A percentile compares a stretch with the other conserved stretches of the same genome.
phyloP scores from a whole-genome alignment of 2,113 vertebrate genomes.

The Bujurquina vittata region DNA sequence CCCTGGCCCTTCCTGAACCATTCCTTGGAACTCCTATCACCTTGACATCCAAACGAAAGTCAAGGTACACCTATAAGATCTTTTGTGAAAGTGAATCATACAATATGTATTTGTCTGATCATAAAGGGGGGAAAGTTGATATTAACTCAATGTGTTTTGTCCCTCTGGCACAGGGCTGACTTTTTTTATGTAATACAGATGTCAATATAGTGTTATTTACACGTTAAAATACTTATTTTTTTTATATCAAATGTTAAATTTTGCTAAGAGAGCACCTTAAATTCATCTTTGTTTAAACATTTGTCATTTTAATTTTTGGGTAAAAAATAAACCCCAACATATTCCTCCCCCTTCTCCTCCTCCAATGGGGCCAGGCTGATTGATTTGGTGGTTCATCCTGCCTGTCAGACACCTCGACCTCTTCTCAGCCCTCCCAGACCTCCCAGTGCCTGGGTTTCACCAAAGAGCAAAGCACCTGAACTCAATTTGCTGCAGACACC shows the following conservation, averaged over 20 bases:
- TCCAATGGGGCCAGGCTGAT: slow-evolving; percentile 78
- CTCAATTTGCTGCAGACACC: slow-evolving; percentile 90
- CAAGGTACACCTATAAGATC: slow-evolving; percentile 81
- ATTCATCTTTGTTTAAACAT: neutral
- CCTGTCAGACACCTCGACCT: slow-evolving; percentile 68
- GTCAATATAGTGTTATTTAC: neutral
- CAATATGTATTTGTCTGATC: neutral
- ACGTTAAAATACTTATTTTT: neutral
- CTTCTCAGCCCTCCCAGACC: slow-evolving; percentile 71
- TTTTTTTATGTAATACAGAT: neutral
- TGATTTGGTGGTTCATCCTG: slow-evolving; percentile 86
- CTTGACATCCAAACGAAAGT: slow-evolving; percentile 81
- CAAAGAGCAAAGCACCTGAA: slow-evolving; percentile 83
- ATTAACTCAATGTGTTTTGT: neutral
- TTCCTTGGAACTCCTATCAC: slow-evolving; percentile 91
- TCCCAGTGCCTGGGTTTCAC: slow-evolving; percentile 69
- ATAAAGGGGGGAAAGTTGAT: neutral
- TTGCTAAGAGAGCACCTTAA: neutral
- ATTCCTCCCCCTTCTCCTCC: neutral
- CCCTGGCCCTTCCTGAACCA: slow-evolving; percentile 76
- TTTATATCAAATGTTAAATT: neutral
- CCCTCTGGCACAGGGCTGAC: rapidly evolving
- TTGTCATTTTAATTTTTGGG: too few relatives aligned
- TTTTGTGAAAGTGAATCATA: neutral
- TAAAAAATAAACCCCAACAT: too few relatives aligned